phyloP scores from a whole-genome alignment of 2,888 invertebrate genomes.

The Xanthia icteritia region DNA sequence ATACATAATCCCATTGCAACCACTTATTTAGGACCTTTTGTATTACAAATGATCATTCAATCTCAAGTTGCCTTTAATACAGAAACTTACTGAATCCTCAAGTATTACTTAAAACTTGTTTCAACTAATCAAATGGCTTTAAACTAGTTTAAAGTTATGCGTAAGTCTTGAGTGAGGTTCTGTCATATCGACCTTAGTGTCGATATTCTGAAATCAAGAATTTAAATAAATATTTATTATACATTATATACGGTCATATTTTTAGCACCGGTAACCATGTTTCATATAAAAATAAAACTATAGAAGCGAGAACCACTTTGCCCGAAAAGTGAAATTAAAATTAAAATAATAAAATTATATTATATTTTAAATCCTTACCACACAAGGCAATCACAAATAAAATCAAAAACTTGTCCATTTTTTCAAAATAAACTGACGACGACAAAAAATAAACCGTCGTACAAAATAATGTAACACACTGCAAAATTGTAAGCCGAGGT shows the following conservation, averaged over 20 bases:
- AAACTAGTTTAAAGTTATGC: not conserved
- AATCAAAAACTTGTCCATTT: conserved; percentile 18
- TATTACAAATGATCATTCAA: not conserved
- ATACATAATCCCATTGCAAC: not conserved
- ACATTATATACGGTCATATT: not conserved
- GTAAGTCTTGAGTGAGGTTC: not conserved
- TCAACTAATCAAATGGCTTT: not conserved
- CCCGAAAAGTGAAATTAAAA: not conserved
- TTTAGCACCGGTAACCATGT: not conserved
- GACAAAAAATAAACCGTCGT: not conserved
- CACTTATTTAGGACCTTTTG: not conserved
- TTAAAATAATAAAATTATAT: not conserved
- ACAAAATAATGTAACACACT: not conserved
- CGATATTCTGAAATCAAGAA: not conserved
- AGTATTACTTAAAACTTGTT: not conserved
- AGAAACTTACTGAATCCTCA: not conserved
- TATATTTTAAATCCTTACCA: conserved; percentile 19
- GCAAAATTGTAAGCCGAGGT: not conserved
- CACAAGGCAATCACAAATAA: conserved; percentile 22
- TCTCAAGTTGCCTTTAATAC: not conserved
- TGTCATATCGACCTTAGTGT: not conserved
- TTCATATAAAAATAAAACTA: not conserved
- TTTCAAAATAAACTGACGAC: not conserved
- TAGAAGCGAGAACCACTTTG: not conserved
- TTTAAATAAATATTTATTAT: not conserved